These are phyloP conservation scores for Benitochromis conjunctus DNA, from an alignment of 2,113 vertebrate genomes.

Conservation along the genomic window DNA sequence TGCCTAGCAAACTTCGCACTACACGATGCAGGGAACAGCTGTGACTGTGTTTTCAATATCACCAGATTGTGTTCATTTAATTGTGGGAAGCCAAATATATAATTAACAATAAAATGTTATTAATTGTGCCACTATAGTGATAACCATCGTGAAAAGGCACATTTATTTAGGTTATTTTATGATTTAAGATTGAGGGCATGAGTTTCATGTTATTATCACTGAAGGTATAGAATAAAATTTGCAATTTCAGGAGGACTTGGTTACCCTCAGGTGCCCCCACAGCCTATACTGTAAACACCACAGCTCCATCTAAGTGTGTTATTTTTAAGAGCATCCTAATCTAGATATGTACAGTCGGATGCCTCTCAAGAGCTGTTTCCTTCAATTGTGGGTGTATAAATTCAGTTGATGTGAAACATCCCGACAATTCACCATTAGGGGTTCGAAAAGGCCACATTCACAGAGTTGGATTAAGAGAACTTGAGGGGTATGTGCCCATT, in stretches of 20 bases:
- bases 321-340: not conserved
- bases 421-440: not conserved
- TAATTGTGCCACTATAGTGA: not conserved
- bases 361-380: not conserved
- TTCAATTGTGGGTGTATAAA: not conserved
- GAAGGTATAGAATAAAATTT: not conserved
- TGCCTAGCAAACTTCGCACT: not conserved
- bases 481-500: fast-evolving
- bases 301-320: not conserved
- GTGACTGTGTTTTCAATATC: not conserved
- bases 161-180: not conserved
- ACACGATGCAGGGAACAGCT: not conserved
- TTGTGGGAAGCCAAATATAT: not conserved
- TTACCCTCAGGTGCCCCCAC: not conserved
- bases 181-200: not conserved
- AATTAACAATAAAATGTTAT: not conserved
- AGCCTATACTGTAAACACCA: no score
- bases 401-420: not conserved
- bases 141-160: not conserved
- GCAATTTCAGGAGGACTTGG: not conserved
- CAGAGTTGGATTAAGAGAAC: not conserved
- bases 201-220: not conserved
- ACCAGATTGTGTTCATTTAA: not conserved
- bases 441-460: not conserved
- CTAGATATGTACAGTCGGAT: not conserved